Percentiles rank a stretch among this genome's conserved stretches.
phyloP scores from a whole-genome alignment of 2,113 vertebrate species.

The Lichenostomus cassidix region DNA sequence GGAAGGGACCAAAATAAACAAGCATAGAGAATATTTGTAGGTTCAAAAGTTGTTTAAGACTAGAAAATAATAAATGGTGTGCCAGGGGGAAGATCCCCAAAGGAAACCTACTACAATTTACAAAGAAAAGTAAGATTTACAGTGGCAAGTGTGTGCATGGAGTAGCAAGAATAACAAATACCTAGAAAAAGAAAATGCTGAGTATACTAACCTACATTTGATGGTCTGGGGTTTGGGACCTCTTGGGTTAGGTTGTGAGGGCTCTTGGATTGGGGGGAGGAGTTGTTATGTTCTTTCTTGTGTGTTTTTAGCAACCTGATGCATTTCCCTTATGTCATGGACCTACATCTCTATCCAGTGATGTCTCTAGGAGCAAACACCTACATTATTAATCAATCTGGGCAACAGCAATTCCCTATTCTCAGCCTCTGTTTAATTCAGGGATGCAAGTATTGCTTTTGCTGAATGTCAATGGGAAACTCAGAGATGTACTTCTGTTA shows the following conservation, averaged over 20 bases:
- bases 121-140: background rate
- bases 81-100: background rate
- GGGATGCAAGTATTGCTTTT: background rate
- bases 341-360: background rate
- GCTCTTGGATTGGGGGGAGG: rapidly evolving
- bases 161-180: background rate
- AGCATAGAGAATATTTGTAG: background rate
- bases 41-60: background rate
- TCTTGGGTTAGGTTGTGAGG: background rate
- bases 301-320: background rate
- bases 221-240: background rate
- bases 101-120: background rate
- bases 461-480: background rate
- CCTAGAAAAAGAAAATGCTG: background rate
- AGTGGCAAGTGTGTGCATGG: background rate
- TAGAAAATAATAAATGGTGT: background rate
- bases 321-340: background rate
- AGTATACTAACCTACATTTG: background rate
- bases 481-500: background rate
- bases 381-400: background rate
- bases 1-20: background rate
- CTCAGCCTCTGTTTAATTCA: background rate
- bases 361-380: background rate
- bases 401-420: background rate
- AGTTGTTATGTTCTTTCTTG: background rate